These are phyloP conservation scores for Suricata suricatta DNA, from an alignment of 2,113 vertebrate species.

Conservation along the genomic window DNA sequence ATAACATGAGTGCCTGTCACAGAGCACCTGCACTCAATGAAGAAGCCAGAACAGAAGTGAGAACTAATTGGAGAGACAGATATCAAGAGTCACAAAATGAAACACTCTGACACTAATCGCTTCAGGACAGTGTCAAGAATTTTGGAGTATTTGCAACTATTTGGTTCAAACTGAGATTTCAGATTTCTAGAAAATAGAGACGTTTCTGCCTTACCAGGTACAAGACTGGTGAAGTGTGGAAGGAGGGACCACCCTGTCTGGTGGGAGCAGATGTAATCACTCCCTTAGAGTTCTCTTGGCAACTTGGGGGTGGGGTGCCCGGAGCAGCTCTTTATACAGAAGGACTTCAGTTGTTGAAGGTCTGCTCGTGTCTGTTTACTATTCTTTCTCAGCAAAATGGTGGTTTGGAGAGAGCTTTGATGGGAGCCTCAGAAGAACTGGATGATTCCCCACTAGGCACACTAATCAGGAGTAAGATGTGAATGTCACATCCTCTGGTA, in stretches of 20 bases:
- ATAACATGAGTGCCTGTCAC: rapidly evolving
- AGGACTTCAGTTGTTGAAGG: neutral
- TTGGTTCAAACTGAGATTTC: neutral
- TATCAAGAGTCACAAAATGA: neutral
- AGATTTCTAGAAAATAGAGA: neutral
- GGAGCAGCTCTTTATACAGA: neutral
- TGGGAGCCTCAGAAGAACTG: neutral
- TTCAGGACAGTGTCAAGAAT: neutral
- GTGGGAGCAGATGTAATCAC: rapidly evolving
- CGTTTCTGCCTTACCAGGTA: neutral
- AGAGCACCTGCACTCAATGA: neutral
- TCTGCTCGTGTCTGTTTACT: neutral
- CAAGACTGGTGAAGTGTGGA: neutral
- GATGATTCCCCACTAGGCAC: rapidly evolving
- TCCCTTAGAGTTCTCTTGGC: too few relatives aligned
- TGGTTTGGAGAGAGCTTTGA: neutral
- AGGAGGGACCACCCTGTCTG: rapidly evolving
- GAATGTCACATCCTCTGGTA: rapidly evolving
- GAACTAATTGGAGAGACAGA: neutral
- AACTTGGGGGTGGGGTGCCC: too few relatives aligned
- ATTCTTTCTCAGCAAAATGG: neutral
- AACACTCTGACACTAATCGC: neutral
- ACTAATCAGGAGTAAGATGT: too few relatives aligned
- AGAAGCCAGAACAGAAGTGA: neutral
- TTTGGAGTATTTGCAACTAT: neutral